These are phyloP conservation scores for Vanessa tameamea DNA, from an alignment of 1,140 invertebrate species.

Conservation along the genomic window DNA sequence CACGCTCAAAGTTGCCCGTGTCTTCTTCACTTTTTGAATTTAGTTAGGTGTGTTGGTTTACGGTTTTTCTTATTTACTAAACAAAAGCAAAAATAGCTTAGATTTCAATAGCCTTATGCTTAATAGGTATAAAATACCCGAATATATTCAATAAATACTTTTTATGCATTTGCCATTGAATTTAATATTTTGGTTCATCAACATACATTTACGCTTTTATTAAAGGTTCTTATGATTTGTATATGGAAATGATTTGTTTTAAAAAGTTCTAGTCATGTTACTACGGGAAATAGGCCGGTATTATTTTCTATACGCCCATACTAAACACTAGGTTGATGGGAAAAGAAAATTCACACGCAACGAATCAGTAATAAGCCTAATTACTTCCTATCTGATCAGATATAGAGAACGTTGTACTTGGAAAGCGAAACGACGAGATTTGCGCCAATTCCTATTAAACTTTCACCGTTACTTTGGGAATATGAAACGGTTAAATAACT, in stretches of 20 bases:
- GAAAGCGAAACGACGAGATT: slow-evolving; percentile 17
- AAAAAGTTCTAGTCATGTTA: slow-evolving; percentile 14
- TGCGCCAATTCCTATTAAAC: slow-evolving; percentile 4
- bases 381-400: slow-evolving; percentile 34
- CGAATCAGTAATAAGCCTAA: slow-evolving; percentile 32
- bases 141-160: no score
- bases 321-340: slow-evolving; percentile 25
- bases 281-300: slow-evolving; percentile 29
- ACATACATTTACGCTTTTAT: no score
- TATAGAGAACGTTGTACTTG: slow-evolving; percentile 8
- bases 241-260: neutral
- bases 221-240: no score
- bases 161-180: no score
- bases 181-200: no score
- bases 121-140: no score
- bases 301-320: slow-evolving; percentile 32
- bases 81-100: no score
- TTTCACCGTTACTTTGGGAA: slow-evolving; percentile 14
- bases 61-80: no score
- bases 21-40: no score
- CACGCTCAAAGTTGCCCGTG: no score
- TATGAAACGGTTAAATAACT: neutral
- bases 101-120: no score
- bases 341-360: slow-evolving; percentile 39
- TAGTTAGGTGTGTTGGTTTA: no score